A percentile compares a stretch with the other conserved stretches of the same genome.
Evolutionary conservation across 1,140 invertebrate genomes (phyloP).

Genomic region (Hylyphantes graminicola): DNA sequence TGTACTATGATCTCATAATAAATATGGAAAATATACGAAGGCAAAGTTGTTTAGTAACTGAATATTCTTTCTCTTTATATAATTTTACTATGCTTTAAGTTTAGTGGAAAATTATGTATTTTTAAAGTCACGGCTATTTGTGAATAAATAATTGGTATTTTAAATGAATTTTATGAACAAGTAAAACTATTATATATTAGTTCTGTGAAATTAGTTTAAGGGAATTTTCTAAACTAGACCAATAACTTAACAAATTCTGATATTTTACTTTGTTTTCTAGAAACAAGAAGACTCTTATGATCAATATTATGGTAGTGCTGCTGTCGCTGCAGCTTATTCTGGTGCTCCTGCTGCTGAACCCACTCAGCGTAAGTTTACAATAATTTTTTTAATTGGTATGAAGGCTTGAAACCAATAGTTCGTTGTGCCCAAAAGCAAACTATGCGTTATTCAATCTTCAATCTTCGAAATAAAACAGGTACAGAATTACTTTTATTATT

Average conservation of each 20-base stretch:
- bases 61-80: background rate
- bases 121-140: background rate
- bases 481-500: no score
- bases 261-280: background rate
- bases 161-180: background rate
- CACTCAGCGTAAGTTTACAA: slow-evolving; percentile 19
- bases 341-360: background rate
- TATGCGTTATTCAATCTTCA: no score
- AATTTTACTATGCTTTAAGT: no score
- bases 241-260: background rate
- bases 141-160: slow-evolving; percentile 6
- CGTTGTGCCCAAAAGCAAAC: no score
- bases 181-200: no score
- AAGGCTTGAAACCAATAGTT: no score
- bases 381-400: background rate
- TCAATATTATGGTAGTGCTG: slow-evolving; percentile 42
- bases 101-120: no score
- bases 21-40: no score
- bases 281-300: slow-evolving; percentile 55
- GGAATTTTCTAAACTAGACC: background rate
- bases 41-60: background rate
- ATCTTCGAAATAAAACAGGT: no score
- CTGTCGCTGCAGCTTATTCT: background rate
- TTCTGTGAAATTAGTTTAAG: background rate
- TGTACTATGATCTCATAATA: no score